phyloP scores from a whole-genome alignment of 2,797 vertebrate genomes.

The Squalus acanthias region DNA sequence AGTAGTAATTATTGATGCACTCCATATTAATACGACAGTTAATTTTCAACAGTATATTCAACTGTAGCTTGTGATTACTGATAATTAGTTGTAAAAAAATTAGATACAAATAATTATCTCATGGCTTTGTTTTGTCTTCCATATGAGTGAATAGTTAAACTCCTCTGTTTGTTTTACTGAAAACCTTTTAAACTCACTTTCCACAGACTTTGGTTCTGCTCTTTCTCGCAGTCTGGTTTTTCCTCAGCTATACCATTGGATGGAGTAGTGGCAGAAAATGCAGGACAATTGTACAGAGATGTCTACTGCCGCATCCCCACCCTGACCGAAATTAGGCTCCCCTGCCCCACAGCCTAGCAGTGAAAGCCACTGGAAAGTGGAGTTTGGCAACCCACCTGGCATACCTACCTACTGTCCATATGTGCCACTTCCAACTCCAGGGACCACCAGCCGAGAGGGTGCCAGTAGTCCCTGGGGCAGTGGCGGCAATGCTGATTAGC shows the following conservation, averaged over 20 bases:
- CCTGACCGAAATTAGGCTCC: neutral
- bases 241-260: neutral
- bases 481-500: neutral
- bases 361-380: neutral
- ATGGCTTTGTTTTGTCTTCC: neutral
- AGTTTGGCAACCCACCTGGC: neutral
- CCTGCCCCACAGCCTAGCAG: too few relatives aligned
- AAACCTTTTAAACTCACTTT: neutral
- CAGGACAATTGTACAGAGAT: neutral
- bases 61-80: neutral
- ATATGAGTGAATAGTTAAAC: neutral
- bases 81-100: neutral
- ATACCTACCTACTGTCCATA: neutral
- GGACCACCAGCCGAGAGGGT: neutral
- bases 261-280: neutral
- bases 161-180: neutral
- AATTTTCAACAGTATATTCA: neutral
- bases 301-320: neutral
- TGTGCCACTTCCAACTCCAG: neutral
- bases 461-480: too few relatives aligned
- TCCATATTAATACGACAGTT: neutral
- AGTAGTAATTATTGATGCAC: neutral
- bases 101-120: neutral
- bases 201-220: neutral
- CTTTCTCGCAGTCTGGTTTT: neutral